A percentile compares a stretch with the other conserved stretches of the same genome.
These are phyloP conservation scores for Ramphastos sulfuratus DNA, from an alignment of 2,113 vertebrate species.

Conservation along the genomic window DNA sequence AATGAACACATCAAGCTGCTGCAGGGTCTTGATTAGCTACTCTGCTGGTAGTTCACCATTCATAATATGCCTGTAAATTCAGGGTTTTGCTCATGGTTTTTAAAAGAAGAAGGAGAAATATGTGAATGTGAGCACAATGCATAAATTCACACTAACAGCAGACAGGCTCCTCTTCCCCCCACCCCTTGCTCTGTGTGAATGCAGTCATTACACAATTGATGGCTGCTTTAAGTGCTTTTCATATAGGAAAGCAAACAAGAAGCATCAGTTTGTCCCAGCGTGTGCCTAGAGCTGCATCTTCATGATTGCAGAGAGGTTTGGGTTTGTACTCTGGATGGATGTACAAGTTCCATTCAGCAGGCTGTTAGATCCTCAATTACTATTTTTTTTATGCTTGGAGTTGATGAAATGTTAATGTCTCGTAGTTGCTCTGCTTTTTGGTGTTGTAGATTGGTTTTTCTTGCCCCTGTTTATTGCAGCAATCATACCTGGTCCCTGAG, in stretches of 20 bases:
- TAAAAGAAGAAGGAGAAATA: background rate
- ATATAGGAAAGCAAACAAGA: background rate
- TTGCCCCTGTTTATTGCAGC: background rate
- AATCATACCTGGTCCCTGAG: background rate
- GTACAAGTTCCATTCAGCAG: background rate
- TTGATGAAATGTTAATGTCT: background rate
- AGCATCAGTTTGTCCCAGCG: background rate
- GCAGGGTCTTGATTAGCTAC: background rate
- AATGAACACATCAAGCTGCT: background rate
- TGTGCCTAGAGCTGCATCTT: background rate
- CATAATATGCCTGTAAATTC: background rate
- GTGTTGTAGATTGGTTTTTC: background rate
- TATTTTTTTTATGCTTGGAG: background rate
- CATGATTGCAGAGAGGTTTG: background rate
- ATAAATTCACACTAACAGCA: constrained; percentile 41
- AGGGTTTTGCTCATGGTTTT: background rate
- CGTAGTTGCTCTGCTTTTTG: background rate
- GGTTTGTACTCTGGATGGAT: background rate
- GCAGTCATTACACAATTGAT: background rate
- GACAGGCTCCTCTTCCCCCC: background rate
- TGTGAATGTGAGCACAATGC: background rate
- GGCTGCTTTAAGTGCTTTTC: constrained; percentile 33
- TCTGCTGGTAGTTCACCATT: background rate
- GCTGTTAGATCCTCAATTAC: background rate
- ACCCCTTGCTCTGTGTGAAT: background rate